phyloP scores from a whole-genome alignment of 2,797 vertebrate genomes.

The Chelonia mydas region DNA sequence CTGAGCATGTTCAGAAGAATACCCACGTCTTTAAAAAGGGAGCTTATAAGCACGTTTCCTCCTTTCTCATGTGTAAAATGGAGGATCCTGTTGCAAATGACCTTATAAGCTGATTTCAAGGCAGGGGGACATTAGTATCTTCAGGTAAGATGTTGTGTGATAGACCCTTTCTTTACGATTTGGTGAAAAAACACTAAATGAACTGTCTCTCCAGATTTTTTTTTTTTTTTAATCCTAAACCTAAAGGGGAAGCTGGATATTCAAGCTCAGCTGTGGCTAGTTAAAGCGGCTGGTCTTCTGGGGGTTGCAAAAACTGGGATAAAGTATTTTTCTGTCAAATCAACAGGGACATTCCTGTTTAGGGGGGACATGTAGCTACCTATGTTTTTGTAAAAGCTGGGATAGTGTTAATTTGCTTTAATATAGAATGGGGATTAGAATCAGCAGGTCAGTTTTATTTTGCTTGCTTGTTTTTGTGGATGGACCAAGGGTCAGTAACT shows the following conservation, averaged over 20 bases:
- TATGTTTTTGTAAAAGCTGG: background rate
- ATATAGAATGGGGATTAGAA: background rate
- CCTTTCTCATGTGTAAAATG: background rate
- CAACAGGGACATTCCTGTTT: background rate
- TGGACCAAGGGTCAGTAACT: background rate
- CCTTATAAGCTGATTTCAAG: background rate
- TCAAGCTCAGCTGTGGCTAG: background rate
- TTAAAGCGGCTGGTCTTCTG: background rate
- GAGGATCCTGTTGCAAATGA: background rate
- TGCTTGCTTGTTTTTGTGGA: background rate
- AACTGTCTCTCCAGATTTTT: background rate
- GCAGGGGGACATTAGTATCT: background rate
- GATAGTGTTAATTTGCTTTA: background rate
- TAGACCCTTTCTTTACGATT: background rate
- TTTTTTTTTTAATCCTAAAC: background rate
- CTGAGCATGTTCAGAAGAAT: background rate
- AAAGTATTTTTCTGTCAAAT: background rate
- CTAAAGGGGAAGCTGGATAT: background rate
- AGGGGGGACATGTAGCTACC: background rate
- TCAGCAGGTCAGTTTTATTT: background rate
- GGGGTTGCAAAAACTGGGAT: background rate
- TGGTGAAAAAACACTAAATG: background rate
- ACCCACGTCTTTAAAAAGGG: background rate
- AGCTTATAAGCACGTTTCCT: background rate
- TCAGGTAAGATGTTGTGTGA: background rate